Conservation (phyloP, 2,888 invertebrate genomes). For the Leptopilina drosophilae region DNA sequence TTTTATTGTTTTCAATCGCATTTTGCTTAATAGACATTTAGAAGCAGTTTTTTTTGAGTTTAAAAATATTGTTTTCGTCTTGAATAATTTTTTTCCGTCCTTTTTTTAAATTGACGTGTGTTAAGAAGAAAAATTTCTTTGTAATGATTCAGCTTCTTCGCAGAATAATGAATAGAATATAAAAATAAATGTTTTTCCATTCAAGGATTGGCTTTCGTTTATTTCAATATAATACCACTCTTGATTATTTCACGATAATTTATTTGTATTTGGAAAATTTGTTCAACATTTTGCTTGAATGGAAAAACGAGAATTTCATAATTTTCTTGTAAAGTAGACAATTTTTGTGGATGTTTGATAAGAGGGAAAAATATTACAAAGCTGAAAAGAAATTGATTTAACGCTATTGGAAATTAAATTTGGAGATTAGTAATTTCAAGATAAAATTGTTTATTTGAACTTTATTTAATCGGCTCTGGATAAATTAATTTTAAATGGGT, state of each 20-base stretch:
- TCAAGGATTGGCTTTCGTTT: conserved; percentile 75
- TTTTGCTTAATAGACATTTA: background rate
- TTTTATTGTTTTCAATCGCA: too few species aligned
- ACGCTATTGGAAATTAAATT: too few species aligned
- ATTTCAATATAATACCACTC: conserved; percentile 72
- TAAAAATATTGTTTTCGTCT: conserved; percentile 43
- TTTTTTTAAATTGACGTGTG: conserved; percentile 45
- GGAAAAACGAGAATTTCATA: conserved; percentile 70
- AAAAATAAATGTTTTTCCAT: conserved; percentile 77
- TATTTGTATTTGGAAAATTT: conserved; percentile 69
- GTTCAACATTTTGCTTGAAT: conserved; percentile 75
- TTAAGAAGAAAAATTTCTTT: conserved; percentile 48
- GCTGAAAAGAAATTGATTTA: too few species aligned
- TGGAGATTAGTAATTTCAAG: too few species aligned
- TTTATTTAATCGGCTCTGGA: background rate
- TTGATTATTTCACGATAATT: conserved; percentile 59
- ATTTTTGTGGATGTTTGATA: conserved; percentile 39
- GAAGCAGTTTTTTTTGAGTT: background rate
- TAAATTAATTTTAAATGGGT: conserved; percentile 15
- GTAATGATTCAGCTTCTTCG: conserved; percentile 49
- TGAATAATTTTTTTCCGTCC: conserved; percentile 55
- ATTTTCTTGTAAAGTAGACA: conserved; percentile 9
- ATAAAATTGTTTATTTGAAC: too few species aligned
- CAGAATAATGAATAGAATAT: conserved; percentile 67
- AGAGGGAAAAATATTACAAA: too few species aligned